Base-by-base conservation (phyloP, 2,113 vertebrate species). In the Machaerirhynchus nigripectus region DNA sequence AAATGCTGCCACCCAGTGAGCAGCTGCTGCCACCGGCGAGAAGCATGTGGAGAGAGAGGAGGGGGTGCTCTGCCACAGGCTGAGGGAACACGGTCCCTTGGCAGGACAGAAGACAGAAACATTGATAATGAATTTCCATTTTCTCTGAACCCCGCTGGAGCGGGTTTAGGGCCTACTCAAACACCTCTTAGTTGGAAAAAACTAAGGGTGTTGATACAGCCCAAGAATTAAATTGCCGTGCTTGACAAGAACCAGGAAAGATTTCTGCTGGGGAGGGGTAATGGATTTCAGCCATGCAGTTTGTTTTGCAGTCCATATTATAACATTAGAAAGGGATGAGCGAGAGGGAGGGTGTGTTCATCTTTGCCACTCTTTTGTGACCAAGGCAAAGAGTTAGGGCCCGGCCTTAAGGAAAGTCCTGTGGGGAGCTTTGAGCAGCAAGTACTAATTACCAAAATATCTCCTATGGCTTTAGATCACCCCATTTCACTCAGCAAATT, bases 161-260 rank as follows among this genome's bases (percentile, higher is more conserved):
- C 16, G 20, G 7, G 7, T 28, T 30, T 83, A 73, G 40, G 26
- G 9, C 46, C 63, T 63, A 23, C 10, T 40, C n/a, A 46, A 70
- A 53, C 15, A 70, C 16, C 20, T 57, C 39, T 63, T 50, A 2
- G 1, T 28, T 63, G 20, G 30, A 16, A 26, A 74, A 82, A 84
- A 37, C 0, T 0, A 37, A 27, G 18, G 10, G 28, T 71, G 9
- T 53, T 74, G 33, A 9, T 35, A 20, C 1, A 0, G 4, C 24
- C n/a, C 20, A 57, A 49, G 28, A 67, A 50, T 50, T 13, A 65
- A 77, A 75, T 53, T 79, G 50, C 47, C 47, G 83, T 42, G 21
- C 21, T 68, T 4, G 2, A 21, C 30, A 46, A 21, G 26, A 35
- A 35, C 9, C 15, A 27, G 53, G 23, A 68, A 69, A 46, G 15